phyloP scores from a whole-genome alignment of 2,113 vertebrate genomes.

The Colistium nudipinnis region DNA sequence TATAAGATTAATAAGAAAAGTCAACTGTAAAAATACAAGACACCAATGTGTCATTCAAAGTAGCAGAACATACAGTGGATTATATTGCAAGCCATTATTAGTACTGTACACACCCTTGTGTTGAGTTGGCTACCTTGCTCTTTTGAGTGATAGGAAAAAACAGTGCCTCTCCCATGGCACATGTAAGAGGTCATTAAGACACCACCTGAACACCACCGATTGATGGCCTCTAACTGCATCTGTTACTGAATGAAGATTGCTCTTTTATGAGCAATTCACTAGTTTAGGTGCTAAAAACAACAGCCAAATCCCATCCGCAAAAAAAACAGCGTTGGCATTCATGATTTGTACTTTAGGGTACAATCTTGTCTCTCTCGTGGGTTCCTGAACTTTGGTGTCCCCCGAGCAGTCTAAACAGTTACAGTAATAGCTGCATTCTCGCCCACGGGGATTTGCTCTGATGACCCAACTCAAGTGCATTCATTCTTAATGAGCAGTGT shows the following conservation, averaged over 20 bases:
- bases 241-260: conserved; percentile 10
- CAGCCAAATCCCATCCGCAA: conserved; percentile 8
- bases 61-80: background rate
- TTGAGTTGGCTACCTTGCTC: background rate
- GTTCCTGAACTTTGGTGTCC: conserved; percentile 28
- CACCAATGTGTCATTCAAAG: background rate
- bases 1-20: conserved; percentile 19
- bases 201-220: background rate
- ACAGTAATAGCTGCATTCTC: conserved; percentile 34
- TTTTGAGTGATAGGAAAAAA: background rate
- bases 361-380: conserved; percentile 20
- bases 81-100: background rate
- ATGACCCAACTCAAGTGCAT: conserved; percentile 46
- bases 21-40: background rate
- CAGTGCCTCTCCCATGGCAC: conserved; percentile 11
- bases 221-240: conserved; percentile 1
- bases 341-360: conserved; percentile 43
- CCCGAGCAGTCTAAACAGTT: conserved; percentile 13
- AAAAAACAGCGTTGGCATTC: conserved; percentile 44
- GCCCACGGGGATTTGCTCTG: conserved; percentile 49
- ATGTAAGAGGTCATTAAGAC: background rate
- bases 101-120: background rate
- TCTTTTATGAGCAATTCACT: conserved; percentile 41
- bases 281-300: conserved; percentile 32
- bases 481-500: conserved; percentile 61